Conservation (phyloP, 1,140 invertebrate species). For the Mya arenaria region DNA sequence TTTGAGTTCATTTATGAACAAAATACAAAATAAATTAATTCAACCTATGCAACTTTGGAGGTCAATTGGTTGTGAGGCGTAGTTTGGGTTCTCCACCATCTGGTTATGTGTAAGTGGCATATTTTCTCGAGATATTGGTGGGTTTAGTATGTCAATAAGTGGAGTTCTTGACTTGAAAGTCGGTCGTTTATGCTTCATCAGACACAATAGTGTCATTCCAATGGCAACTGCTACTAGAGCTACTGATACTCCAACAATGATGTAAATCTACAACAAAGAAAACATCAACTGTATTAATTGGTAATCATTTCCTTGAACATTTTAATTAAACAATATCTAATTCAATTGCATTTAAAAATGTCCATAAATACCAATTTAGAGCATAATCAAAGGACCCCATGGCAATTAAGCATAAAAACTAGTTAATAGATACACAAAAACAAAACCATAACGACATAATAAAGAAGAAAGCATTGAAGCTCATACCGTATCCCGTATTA, state of each 20-base stretch:
- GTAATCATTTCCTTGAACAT: too few species aligned
- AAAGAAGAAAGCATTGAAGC: too few species aligned
- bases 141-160: conserved; percentile 1
- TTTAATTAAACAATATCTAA: too few species aligned
- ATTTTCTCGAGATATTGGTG: conserved; percentile 60
- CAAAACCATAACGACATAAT: too few species aligned
- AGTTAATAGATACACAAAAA: too few species aligned
- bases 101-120: conserved; percentile 76
- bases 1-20: conserved; percentile 10
- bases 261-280: conserved; percentile 32
- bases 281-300: too few species aligned
- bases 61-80: conserved; percentile 57
- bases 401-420: too few species aligned
- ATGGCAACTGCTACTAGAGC: conserved; percentile 46
- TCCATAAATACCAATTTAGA: too few species aligned
- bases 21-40: background rate
- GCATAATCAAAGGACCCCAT: too few species aligned
- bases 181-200: conserved; percentile 46
- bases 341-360: too few species aligned
- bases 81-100: conserved; percentile 80
- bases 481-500: too few species aligned
- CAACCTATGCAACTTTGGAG: conserved; percentile 13
- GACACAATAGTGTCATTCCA: conserved; percentile 52
- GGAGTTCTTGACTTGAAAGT: conserved; percentile 27
- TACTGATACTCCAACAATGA: conserved; percentile 37